Conservation (phyloP, 2,797 vertebrate species). For the Poliocrania exsul region DNA sequence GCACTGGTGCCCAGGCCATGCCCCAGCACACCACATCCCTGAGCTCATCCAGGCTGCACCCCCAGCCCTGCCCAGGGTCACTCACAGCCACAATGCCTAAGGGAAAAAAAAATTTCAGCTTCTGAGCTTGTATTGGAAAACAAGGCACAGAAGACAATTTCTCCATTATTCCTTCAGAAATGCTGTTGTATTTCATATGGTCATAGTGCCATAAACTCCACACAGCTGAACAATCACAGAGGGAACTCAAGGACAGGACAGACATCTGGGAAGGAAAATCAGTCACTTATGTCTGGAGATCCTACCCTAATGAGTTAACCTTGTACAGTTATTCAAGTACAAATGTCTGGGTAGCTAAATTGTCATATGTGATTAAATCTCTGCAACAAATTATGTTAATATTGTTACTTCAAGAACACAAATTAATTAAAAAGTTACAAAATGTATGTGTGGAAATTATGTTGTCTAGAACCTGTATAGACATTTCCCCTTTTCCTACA, state of each 20-base stretch:
- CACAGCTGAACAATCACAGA: neutral
- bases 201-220: neutral
- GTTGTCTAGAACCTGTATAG: constrained; percentile 9
- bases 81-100: neutral
- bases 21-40: neutral
- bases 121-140: neutral
- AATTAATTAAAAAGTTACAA: constrained; percentile 56
- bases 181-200: neutral
- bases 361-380: constrained; percentile 6
- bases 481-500: constrained; percentile 20
- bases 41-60: neutral
- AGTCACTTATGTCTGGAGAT: neutral
- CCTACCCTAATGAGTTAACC: neutral
- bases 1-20: neutral
- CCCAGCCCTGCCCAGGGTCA: neutral
- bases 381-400: constrained; percentile 46
- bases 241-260: constrained; percentile 21
- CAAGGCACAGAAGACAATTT: neutral
- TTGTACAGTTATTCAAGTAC: constrained; percentile 28
- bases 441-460: neutral
- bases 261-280: constrained; percentile 4
- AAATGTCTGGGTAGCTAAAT: neutral
- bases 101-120: neutral
- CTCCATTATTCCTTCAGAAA: constrained; percentile 17
- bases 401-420: constrained; percentile 40